Evolutionary conservation across 2,888 invertebrate genomes (phyloP).

Genomic region (Cerceris ruficornis): DNA sequence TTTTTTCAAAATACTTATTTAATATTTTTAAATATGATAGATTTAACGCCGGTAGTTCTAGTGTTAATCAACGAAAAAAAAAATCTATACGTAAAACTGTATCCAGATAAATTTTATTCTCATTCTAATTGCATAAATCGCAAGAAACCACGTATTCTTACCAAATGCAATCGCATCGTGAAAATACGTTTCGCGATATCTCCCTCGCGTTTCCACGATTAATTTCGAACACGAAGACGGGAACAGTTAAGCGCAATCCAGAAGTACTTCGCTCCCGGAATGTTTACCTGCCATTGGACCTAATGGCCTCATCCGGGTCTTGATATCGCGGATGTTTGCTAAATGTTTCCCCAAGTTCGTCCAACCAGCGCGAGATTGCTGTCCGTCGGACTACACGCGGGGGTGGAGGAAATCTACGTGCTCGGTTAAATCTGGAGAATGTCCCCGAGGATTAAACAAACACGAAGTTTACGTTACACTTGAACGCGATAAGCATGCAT

Average conservation of each 20-base stretch:
- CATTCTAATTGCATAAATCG: no score
- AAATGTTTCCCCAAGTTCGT: slow-evolving; percentile 20
- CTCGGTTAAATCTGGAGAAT: neutral
- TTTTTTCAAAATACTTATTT: no score
- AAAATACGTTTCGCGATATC: neutral
- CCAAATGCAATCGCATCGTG: neutral
- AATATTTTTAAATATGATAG: no score
- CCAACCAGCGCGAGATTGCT: slow-evolving; percentile 1
- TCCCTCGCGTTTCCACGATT: neutral
- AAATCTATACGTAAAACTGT: no score
- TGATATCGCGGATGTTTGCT: slow-evolving; percentile 15
- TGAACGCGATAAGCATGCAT: neutral
- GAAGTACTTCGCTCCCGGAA: neutral
- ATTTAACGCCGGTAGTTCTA: no score
- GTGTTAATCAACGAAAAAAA: no score
- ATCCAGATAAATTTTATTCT: no score
- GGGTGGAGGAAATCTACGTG: neutral
- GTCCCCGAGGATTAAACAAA: neutral
- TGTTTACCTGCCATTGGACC: slow-evolving; percentile 5
- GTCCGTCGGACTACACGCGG: neutral
- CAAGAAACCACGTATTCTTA: neutral
- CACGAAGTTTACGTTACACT: slow-evolving; percentile 10
- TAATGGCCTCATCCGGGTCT: neutral
- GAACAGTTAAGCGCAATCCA: neutral
- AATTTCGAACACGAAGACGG: slow-evolving; percentile 15